Conservation (phyloP, 2,888 invertebrate genomes). For the Diogma glabrata region DNA sequence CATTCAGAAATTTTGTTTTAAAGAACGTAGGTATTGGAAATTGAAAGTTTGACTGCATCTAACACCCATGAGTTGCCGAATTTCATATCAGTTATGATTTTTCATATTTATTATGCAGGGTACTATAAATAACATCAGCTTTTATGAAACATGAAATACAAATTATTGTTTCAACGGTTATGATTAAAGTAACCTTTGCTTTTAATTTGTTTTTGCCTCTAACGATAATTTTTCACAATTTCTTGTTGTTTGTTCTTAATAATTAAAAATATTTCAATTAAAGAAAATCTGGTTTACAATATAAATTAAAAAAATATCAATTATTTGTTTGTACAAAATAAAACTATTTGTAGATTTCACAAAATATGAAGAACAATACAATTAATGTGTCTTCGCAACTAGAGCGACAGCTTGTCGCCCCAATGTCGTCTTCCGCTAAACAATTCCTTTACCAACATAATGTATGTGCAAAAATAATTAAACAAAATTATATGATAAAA, state of each 20-base stretch:
- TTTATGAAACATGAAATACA: too few relatives aligned
- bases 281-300: too few relatives aligned
- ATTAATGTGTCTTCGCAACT: conserved; percentile 46
- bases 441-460: conserved; percentile 36
- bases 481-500: background rate
- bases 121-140: too few relatives aligned
- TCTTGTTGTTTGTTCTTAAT: background rate
- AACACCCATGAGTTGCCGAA: too few relatives aligned
- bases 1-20: too few relatives aligned
- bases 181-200: too few relatives aligned
- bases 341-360: conserved; percentile 17
- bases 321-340: background rate
- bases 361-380: conserved; percentile 27
- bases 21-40: too few relatives aligned
- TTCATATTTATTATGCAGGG: too few relatives aligned
- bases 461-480: conserved; percentile 21
- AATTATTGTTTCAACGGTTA: too few relatives aligned
- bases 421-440: conserved; percentile 41
- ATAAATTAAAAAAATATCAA: background rate
- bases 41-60: too few relatives aligned
- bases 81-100: too few relatives aligned
- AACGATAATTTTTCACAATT: background rate
- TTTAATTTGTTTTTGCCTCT: background rate
- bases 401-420: conserved; percentile 47
- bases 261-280: background rate